Evolutionary conservation across 2,797 vertebrate species (phyloP), one percentile per base, ranked within the genome.

Genomic region (Catharus ustulatus): DNA sequence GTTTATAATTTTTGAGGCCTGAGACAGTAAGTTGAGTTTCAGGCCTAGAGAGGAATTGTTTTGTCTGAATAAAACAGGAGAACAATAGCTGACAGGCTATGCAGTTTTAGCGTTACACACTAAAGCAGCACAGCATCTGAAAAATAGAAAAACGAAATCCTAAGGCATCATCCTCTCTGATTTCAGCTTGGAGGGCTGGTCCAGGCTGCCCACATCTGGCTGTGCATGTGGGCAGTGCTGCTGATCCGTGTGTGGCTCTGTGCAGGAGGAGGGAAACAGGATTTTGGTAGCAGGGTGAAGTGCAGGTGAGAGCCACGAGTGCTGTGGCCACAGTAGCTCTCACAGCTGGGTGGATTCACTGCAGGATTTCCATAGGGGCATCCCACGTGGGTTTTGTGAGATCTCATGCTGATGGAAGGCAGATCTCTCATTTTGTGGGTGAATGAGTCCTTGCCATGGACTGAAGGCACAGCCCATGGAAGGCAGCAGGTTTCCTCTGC

Each of bases 271-370:
- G 30, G 40, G 11, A 76, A 46, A n/a, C 27, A 30, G 29, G 13
- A 4, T 43, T 83, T 66, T 23, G 43, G 43, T 8, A 16, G 17
- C 27, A 48, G 63, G 13, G 38, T 32, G 36, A 19, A 46, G 32
- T 57, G 38, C 38, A 40, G 29, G 24, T 0, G 3, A 42, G 77
- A 75, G 38, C 21, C 45, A 10, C 0, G 0, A 2, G 0, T 8
- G 15, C 42, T 11, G 15, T 74, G 54, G 36, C 29, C 68, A 32
- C 66, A 72, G 69, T 34, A 84, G 58, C 51, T 81, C 73, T 85
- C 72, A 14, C 6, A 80, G 19, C 24, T 21, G 45, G 55, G 3
- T 29, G 42, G 48, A 20, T 55, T 51, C 51, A 9, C 54, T 79
- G 30, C 20, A 43, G 38, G 23, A 15, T 48, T 34, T 42, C 76